These are phyloP conservation scores for Hydractinia symbiolongicarpus DNA, from an alignment of 30 jellyfish, hydroid and myxozoan genomes.

Conservation along the genomic window DNA sequence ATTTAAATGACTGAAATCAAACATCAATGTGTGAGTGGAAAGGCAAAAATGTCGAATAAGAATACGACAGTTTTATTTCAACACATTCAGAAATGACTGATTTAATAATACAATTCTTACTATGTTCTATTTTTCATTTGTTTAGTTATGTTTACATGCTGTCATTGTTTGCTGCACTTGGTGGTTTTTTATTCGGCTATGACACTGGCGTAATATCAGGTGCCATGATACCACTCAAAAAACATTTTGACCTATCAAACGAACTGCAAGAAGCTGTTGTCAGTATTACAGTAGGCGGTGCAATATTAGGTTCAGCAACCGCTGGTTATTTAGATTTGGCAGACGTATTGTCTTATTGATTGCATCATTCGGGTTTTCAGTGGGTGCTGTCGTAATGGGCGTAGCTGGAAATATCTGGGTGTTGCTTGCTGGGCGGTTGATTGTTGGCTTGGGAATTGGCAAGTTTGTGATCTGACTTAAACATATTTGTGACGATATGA, in stretches of 20 bases:
- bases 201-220: conserved; percentile 98
- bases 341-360: conserved; percentile 43
- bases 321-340: conserved; percentile 75
- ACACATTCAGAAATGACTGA: too few relatives aligned
- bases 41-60: too few relatives aligned
- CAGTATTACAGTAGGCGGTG: conserved; percentile 82
- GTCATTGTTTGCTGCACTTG: conserved; percentile 80
- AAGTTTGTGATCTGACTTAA: conserved; percentile 6
- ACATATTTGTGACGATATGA: not conserved
- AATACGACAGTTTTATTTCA: too few relatives aligned
- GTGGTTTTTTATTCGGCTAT: conserved; percentile 89
- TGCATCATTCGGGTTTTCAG: conserved; percentile 47
- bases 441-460: conserved; percentile 94
- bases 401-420: conserved; percentile 31
- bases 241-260: conserved; percentile 39
- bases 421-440: conserved; percentile 62
- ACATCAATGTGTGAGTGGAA: too few relatives aligned
- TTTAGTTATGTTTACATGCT: conserved; percentile 43
- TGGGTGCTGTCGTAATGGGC: conserved; percentile 75
- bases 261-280: conserved; percentile 71
- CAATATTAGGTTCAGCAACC: conserved; percentile 70
- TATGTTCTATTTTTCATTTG: too few relatives aligned
- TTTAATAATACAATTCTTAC: too few relatives aligned
- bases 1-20: too few relatives aligned
- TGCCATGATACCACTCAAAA: conserved; percentile 64